phyloP scores from a whole-genome alignment of 2,888 invertebrate genomes.

The Lithophane ornitopus region DNA sequence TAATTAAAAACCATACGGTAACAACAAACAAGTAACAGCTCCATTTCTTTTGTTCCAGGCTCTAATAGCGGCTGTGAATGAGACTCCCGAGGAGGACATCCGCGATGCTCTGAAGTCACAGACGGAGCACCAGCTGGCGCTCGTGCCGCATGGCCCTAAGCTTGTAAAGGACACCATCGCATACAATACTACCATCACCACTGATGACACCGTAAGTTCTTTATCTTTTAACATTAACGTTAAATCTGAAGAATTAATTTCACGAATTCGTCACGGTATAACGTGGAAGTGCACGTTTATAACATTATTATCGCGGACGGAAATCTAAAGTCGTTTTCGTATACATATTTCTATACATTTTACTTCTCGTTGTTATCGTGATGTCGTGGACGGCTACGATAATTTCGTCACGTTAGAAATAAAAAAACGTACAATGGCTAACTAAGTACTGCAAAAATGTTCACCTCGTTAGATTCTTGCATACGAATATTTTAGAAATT shows the following conservation, averaged over 20 bases:
- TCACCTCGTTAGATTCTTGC: not conserved
- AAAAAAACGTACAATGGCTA: not conserved
- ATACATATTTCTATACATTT: no score
- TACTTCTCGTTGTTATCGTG: no score
- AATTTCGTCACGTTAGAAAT: no score
- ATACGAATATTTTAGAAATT: not conserved
- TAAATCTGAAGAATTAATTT: not conserved
- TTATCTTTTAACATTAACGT: not conserved
- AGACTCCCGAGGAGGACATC: conserved; percentile 91
- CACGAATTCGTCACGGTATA: not conserved
- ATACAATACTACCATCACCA: conserved; percentile 95
- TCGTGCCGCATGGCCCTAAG: conserved; percentile 93
- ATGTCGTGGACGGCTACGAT: no score
- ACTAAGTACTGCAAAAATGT: not conserved
- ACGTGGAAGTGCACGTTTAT: no score
- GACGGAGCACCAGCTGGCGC: conserved; percentile 91
- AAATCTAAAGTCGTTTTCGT: no score
- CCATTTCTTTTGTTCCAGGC: conserved; percentile 90
- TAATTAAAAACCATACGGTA: not conserved
- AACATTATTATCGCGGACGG: no score
- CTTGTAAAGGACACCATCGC: conserved; percentile 94
- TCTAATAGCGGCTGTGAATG: conserved; percentile 93
- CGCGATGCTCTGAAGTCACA: conserved; percentile 92
- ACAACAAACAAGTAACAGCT: not conserved
- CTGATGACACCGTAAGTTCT: conserved; percentile 93